Percentiles rank a stretch among this genome's conserved stretches.
Evolutionary conservation across 2,888 invertebrate genomes (phyloP).

Genomic region (Conus canariensis): DNA sequence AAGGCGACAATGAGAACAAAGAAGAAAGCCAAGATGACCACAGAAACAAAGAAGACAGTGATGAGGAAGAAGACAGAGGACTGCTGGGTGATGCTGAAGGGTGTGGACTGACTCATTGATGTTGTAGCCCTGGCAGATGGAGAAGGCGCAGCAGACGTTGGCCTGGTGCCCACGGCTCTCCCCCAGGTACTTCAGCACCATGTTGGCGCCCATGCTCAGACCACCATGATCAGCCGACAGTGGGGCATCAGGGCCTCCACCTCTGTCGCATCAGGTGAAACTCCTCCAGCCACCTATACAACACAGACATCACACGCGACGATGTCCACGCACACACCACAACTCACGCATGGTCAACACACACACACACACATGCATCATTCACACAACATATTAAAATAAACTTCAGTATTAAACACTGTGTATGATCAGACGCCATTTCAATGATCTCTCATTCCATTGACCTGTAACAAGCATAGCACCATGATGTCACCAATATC

Average conservation of each 20-base stretch:
- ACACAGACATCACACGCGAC: background rate
- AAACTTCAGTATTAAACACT: too few relatives aligned
- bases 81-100: too few relatives aligned
- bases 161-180: slow-evolving; percentile 82
- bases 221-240: slow-evolving; percentile 90
- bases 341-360: too few relatives aligned
- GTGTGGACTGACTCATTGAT: slow-evolving; percentile 87
- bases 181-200: slow-evolving; percentile 95
- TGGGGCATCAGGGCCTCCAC: slow-evolving; percentile 87
- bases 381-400: background rate
- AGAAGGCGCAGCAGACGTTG: slow-evolving; percentile 90
- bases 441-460: too few relatives aligned
- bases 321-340: background rate
- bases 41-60: too few relatives aligned
- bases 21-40: too few relatives aligned
- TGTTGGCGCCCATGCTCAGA: slow-evolving; percentile 95
- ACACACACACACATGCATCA: too few relatives aligned
- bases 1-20: too few relatives aligned
- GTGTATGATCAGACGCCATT: too few relatives aligned
- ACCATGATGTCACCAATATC: too few relatives aligned
- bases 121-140: slow-evolving; percentile 96
- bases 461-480: too few relatives aligned
- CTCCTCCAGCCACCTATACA: slow-evolving; percentile 92
- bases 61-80: too few relatives aligned
- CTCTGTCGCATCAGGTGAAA: slow-evolving; percentile 89